Evolutionary conservation across 2,888 invertebrate genomes (phyloP), one percentile per base, ranked within the genome.

Genomic region (Drosophila acutilabella): DNA sequence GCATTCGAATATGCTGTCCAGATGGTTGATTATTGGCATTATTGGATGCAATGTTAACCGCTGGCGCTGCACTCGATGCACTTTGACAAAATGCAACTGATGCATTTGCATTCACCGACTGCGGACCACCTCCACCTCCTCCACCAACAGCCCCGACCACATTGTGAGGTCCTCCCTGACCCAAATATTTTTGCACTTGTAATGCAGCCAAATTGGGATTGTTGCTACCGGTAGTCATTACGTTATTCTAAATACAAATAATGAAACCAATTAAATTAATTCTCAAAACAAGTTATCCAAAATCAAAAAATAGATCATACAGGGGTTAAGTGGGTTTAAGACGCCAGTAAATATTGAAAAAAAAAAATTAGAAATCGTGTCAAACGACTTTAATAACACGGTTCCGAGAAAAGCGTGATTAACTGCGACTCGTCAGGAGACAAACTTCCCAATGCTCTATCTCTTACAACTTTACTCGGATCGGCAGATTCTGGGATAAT

Each of bases 1-100:
- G 94, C 95, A 97, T 96, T 57, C 97, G 95, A 69, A 98, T 94
- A 91, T 98, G 98, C 71, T 96, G 96, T 33, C 97, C 95, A 76
- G 97, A 96, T 40, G 97, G 97, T 90, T 92, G 93, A 77, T 90
- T 91, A 71, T 90, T 90, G 60, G 90, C 89, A 74, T 90, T 92
- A 74, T 90, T 92, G 16, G 90, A 80, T 48, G 90, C 84, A 36
- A 90, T 86, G 57, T 91, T 91, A 0, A 89, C 91, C 14, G 90
- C 78, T 42, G 89, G 85, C 73, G 78, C 40, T 52, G 84, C 52
- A 60, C 77, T 81, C 5, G 80, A 67, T 16, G 81, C 50, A 14
- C 69, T 80, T 58, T 90, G 92, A 8, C 90, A 91, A 74, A 92
- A 92, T 33, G 89, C 86, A 13, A 89, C 89, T 4, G 89, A 77